Percentiles rank a stretch among this genome's conserved stretches.
Evolutionary conservation across 2,888 invertebrate species (phyloP).

Genomic region (Drosophila formosana): DNA sequence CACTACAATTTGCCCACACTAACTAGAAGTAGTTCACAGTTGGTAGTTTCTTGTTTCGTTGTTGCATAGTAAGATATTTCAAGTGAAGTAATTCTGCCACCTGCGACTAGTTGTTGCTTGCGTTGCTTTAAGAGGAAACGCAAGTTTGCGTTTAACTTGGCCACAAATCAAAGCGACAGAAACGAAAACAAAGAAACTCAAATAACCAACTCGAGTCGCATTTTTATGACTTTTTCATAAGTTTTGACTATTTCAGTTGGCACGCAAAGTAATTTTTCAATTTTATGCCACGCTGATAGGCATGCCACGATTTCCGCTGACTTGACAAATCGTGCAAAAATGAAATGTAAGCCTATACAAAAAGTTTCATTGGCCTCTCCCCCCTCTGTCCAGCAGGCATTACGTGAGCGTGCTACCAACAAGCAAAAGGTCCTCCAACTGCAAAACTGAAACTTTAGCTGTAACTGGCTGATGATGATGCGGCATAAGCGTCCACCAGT

Average conservation of each 20-base stretch:
- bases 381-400: conserved; percentile 15
- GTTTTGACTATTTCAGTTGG: conserved; percentile 50
- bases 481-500: conserved; percentile 58
- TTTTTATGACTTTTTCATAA: conserved; percentile 72
- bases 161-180: conserved; percentile 66
- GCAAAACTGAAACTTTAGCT: conserved; percentile 4
- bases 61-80: background rate
- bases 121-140: conserved; percentile 34
- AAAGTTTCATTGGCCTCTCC: conserved; percentile 29
- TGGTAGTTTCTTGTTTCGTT: background rate
- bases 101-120: conserved; percentile 44
- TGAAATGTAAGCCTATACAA: conserved; percentile 72
- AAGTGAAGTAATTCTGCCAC: conserved; percentile 29
- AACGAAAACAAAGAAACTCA: conserved; percentile 24
- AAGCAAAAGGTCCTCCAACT: conserved; percentile 10
- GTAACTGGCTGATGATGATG: conserved; percentile 62
- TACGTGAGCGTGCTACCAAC: conserved; percentile 66
- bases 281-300: conserved; percentile 74
- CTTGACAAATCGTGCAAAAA: conserved; percentile 81
- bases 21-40: conserved; percentile 22
- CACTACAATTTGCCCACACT: conserved; percentile 64
- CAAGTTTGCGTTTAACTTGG: conserved; percentile 64
- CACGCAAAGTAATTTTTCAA: conserved; percentile 83
- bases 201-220: conserved; percentile 42
- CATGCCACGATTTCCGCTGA: conserved; percentile 82